phyloP scores from a whole-genome alignment of 2,113 vertebrate genomes.

The Eonycteris spelaea region DNA sequence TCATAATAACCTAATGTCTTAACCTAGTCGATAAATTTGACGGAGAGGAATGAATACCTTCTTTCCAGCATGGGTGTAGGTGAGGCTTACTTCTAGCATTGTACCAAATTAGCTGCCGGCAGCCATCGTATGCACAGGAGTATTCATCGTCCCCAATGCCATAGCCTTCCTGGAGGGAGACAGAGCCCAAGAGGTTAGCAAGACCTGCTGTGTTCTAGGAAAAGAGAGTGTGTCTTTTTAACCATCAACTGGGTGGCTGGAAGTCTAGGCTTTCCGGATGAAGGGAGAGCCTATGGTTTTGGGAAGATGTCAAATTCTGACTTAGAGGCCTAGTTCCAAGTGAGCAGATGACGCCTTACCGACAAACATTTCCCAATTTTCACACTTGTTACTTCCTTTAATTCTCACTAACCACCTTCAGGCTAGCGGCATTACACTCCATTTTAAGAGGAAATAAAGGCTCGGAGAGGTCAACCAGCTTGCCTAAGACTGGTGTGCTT shows the following conservation, averaged over 20 bases:
- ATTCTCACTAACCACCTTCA: background rate
- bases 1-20: background rate
- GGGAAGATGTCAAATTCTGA: background rate
- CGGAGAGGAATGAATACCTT: constrained; percentile 85
- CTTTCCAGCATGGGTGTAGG: constrained; percentile 97
- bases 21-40: background rate
- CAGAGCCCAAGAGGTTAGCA: background rate
- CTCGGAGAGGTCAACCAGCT: background rate
- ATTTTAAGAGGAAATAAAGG: constrained; percentile 17
- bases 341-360: background rate
- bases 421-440: background rate
- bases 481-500: background rate
- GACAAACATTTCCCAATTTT: background rate
- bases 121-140: constrained; percentile 98
- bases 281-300: background rate
- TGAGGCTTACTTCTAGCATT: constrained; percentile 99
- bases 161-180: constrained; percentile 92
- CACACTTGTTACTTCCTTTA: background rate
- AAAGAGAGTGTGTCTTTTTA: background rate
- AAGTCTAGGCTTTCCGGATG: constrained; percentile 17
- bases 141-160: constrained; percentile 98
- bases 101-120: constrained; percentile 99
- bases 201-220: background rate
- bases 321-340: background rate
- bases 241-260: background rate